Evolutionary conservation across 2,888 invertebrate species (phyloP).

Genomic region (Gerris lacustris): DNA sequence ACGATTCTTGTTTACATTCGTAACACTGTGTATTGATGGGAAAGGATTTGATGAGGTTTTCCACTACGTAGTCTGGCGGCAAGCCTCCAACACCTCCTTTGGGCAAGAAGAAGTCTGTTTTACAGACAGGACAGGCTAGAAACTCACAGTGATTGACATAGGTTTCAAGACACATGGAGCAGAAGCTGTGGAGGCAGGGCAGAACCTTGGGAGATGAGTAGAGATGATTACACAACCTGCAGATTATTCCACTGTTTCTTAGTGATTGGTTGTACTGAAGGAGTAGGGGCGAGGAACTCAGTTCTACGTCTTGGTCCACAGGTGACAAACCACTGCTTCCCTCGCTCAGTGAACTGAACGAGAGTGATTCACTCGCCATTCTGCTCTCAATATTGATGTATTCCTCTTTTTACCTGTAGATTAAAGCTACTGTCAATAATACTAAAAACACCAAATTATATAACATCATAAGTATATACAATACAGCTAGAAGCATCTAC

Average conservation of each 20-base stretch:
- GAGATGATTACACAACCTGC: not conserved
- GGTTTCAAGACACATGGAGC: conserved; percentile 61
- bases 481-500: too few relatives aligned
- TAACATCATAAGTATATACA: too few relatives aligned
- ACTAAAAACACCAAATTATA: too few relatives aligned
- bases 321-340: not conserved
- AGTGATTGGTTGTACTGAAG: not conserved
- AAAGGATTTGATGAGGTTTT: conserved; percentile 38
- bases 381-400: not conserved
- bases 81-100: conserved; percentile 51
- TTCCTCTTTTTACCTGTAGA: too few relatives aligned
- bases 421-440: too few relatives aligned
- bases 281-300: not conserved
- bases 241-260: not conserved
- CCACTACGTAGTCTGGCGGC: conserved; percentile 50
- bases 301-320: not conserved
- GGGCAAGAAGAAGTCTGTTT: conserved; percentile 41
- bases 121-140: conserved; percentile 59
- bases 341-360: not conserved
- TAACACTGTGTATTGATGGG: conserved; percentile 57
- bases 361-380: not conserved
- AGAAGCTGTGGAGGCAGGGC: conserved; percentile 75
- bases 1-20: conserved; percentile 89
- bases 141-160: conserved; percentile 35
- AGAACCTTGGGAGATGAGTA: conserved; percentile 49